Conservation (phyloP, 2,888 invertebrate species). For the Orchesellides sinensis region DNA sequence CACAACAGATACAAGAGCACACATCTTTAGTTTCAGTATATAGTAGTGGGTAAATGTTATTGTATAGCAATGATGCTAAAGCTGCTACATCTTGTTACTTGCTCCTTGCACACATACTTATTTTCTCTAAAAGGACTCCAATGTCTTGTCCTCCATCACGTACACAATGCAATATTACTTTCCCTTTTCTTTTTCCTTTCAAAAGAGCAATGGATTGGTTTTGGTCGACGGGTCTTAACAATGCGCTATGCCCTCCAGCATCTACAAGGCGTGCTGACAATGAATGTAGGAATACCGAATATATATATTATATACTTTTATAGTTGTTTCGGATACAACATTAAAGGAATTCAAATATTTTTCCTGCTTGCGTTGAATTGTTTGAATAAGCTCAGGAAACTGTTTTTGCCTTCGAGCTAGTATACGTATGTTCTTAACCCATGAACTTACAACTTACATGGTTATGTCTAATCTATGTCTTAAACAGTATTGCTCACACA, state of each 20-base stretch:
- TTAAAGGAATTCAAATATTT: background rate
- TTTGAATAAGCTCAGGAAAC: background rate
- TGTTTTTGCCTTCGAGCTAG: background rate
- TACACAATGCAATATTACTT: slow-evolving; percentile 34
- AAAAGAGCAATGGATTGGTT: background rate
- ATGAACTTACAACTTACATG: no score
- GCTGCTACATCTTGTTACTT: slow-evolving; percentile 27
- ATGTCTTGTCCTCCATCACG: slow-evolving; percentile 45
- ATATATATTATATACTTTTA: background rate
- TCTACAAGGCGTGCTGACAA: no score
- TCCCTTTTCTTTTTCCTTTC: background rate
- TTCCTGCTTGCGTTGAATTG: background rate
- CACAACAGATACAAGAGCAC: background rate
- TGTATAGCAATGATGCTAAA: background rate
- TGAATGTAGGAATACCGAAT: no score
- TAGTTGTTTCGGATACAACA: background rate
- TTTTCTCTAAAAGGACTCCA: background rate
- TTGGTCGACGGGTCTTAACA: background rate
- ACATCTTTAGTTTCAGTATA: background rate
- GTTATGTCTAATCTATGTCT: no score
- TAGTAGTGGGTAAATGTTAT: slow-evolving; percentile 3
- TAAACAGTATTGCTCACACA: no score
- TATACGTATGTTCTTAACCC: no score
- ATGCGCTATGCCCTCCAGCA: no score
- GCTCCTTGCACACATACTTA: slow-evolving; percentile 4